Conservation (phyloP, 2,113 vertebrate species). For the Columba livia region DNA sequence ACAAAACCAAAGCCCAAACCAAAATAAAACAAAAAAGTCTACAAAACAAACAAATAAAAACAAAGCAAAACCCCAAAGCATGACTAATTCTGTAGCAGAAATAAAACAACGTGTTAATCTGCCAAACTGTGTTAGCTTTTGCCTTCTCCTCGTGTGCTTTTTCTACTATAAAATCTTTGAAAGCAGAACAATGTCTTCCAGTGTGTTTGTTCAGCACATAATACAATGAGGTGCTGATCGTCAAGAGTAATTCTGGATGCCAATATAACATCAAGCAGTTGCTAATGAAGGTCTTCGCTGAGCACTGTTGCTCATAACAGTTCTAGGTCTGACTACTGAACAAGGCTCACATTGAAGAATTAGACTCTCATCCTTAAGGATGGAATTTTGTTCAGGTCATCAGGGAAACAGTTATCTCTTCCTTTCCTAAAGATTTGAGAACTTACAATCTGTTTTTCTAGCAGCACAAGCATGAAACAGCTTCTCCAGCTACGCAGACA, state of each 20-base stretch:
- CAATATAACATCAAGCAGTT: neutral
- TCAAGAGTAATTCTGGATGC: neutral
- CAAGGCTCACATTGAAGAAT: neutral
- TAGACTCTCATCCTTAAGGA: neutral
- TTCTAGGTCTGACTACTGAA: neutral
- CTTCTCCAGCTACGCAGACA: neutral
- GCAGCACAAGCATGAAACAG: neutral
- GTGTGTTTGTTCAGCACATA: neutral
- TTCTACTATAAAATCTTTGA: neutral
- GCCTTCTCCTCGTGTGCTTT: neutral
- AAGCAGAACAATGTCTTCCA: neutral
- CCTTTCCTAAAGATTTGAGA: neutral
- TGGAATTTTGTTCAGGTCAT: neutral
- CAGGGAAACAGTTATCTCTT: neutral
- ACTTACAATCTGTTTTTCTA: neutral
- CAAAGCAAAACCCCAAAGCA: neutral
- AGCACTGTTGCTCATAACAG: neutral
- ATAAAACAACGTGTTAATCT: neutral
- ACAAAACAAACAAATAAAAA: too few relatives aligned
- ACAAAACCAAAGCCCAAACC: too few relatives aligned
- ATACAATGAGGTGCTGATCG: neutral
- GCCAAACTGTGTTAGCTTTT: neutral
- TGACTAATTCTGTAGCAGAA: neutral
- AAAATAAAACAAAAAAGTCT: too few relatives aligned
- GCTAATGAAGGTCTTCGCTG: neutral